Percentiles rank a stretch among this genome's conserved stretches.
These are phyloP conservation scores for Chrysopilus asiliformis DNA, from an alignment of 2,888 invertebrate genomes.

Conservation along the genomic window DNA sequence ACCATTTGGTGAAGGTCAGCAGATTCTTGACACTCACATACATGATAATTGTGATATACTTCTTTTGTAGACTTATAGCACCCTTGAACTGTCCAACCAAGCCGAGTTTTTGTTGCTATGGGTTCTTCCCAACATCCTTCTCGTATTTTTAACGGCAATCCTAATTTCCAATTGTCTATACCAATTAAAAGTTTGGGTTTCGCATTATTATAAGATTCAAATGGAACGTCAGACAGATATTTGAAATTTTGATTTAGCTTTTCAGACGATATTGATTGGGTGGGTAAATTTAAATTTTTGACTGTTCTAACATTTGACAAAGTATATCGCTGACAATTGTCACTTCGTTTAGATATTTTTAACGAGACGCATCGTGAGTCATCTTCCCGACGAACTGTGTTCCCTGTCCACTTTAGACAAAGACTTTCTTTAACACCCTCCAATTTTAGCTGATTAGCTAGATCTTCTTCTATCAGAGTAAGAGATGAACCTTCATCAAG, in stretches of 20 bases:
- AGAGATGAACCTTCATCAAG: slow-evolving; percentile 13
- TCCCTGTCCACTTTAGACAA: slow-evolving; percentile 13
- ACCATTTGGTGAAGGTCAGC: background rate
- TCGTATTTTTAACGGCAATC: background rate
- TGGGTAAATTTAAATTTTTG: background rate
- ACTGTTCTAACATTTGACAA: background rate
- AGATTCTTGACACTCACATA: background rate
- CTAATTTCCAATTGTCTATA: background rate
- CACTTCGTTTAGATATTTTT: slow-evolving; percentile 1
- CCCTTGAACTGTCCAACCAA: background rate
- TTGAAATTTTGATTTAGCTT: background rate
- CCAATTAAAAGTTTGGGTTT: background rate
- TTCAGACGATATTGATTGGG: background rate
- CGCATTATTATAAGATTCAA: background rate
- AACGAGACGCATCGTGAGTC: slow-evolving; percentile 1
- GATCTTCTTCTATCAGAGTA: slow-evolving; percentile 9
- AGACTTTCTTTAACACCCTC: slow-evolving; percentile 11
- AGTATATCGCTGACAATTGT: too few relatives aligned
- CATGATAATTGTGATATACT: background rate
- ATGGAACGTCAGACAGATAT: background rate
- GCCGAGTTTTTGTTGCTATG: background rate
- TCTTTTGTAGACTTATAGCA: background rate
- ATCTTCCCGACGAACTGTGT: slow-evolving; percentile 7
- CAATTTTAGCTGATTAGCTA: slow-evolving; percentile 10
- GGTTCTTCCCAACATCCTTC: background rate